phyloP scores from a whole-genome alignment of 2,888 invertebrate genomes.

The Drosophila incognita region DNA sequence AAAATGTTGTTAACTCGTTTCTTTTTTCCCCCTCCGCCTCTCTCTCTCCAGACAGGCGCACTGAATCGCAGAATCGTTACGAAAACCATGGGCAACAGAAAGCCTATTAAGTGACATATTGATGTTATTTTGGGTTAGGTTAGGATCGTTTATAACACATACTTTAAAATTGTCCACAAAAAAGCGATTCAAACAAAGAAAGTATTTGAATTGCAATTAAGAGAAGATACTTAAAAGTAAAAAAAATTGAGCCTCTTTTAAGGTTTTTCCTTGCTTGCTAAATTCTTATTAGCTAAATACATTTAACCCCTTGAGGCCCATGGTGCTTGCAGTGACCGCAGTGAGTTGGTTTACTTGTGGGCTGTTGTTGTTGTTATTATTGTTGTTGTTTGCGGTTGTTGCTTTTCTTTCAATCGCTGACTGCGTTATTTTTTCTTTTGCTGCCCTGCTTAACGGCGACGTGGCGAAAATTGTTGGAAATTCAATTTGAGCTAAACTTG shows the following conservation, averaged over 20 bases:
- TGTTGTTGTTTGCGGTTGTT: constrained; percentile 50
- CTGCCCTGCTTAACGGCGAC: constrained; percentile 41
- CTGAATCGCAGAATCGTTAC: not conserved
- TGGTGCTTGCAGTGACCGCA: constrained; percentile 45
- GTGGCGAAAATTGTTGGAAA: constrained; percentile 68
- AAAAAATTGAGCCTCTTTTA: not conserved
- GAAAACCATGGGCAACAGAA: not conserved
- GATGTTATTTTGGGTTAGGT: not conserved
- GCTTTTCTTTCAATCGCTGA: constrained; percentile 19
- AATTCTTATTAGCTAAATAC: not conserved
- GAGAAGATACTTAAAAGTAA: not conserved
- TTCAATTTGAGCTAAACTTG: constrained; percentile 72
- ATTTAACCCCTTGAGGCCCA: constrained; percentile 40
- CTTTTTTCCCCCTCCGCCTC: not conserved
- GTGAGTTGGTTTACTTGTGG: constrained; percentile 46
- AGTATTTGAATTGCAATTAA: not conserved
- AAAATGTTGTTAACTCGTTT: constrained; percentile 63
- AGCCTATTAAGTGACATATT: not conserved
- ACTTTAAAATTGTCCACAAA: not conserved
- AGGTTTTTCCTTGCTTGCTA: not conserved
- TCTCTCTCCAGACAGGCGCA: not conserved
- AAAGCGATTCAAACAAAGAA: not conserved
- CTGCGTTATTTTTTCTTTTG: constrained; percentile 12
- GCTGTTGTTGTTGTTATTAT: constrained; percentile 28
- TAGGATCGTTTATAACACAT: not conserved